phyloP scores from a whole-genome alignment of 2,888 invertebrate genomes.

The Drosophila ezoana region DNA sequence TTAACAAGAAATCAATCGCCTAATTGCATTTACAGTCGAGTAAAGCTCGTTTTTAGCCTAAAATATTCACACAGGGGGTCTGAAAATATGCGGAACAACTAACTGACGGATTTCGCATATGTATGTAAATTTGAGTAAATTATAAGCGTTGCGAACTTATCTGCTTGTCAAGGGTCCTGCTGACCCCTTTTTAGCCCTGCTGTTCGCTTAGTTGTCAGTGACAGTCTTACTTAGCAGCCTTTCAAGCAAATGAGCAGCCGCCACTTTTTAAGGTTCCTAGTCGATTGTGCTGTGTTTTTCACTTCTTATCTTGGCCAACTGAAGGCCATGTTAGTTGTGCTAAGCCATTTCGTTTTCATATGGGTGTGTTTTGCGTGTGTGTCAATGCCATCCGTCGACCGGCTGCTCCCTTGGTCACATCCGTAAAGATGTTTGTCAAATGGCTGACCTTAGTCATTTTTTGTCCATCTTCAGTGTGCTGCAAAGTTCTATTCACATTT shows the following conservation, averaged over 20 bases:
- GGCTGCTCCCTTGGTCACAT: slow-evolving; percentile 61
- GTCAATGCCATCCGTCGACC: slow-evolving; percentile 67
- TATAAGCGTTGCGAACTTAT: slow-evolving; percentile 46
- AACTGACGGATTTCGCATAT: slow-evolving; percentile 41
- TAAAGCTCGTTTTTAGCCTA: slow-evolving; percentile 30
- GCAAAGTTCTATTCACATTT: slow-evolving; percentile 55
- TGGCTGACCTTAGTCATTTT: slow-evolving; percentile 71
- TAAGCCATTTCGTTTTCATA: not conserved
- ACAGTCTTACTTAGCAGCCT: slow-evolving; percentile 55
- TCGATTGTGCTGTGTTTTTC: slow-evolving; percentile 34
- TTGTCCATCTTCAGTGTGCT: slow-evolving; percentile 69
- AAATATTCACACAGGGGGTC: slow-evolving; percentile 36
- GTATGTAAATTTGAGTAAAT: slow-evolving; percentile 63
- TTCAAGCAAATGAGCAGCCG: slow-evolving; percentile 62
- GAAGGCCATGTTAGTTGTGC: slow-evolving; percentile 74
- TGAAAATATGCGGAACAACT: slow-evolving; percentile 12
- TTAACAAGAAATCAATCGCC: slow-evolving; percentile 19
- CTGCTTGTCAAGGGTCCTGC: slow-evolving; percentile 50
- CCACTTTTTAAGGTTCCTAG: slow-evolving; percentile 40
- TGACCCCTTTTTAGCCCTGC: not conserved
- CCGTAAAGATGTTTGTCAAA: slow-evolving; percentile 55
- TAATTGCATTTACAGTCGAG: slow-evolving; percentile 29
- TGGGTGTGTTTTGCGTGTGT: not conserved
- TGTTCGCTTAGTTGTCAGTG: slow-evolving; percentile 46
- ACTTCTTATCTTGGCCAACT: slow-evolving; percentile 52